Evolutionary conservation across 2,113 vertebrate species (phyloP), one percentile per base, ranked within the genome.

Genomic region (Pelecanus crispus): DNA sequence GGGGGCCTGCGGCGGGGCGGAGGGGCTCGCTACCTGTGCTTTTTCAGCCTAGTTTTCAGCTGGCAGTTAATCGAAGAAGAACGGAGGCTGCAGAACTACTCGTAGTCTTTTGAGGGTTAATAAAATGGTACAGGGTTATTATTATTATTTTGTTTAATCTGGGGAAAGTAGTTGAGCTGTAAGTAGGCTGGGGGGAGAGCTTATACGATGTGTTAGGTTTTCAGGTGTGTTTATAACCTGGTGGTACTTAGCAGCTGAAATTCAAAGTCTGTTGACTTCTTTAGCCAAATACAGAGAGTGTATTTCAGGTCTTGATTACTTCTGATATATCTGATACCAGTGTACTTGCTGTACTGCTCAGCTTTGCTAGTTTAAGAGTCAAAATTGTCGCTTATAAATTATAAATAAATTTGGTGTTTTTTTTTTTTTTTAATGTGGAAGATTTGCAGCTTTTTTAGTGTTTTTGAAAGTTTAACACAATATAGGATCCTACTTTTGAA

Each of bases 261-360:
- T 32, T 78, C 14, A 8, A 20, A 62, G 28, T 49, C 24, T 55
- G 3, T 38, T 87, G 17, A 7, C 24, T 78, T 36, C 19, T 66
- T n/a, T 4, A 24, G 36, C 62, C 26, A 24, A 16, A 38, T 25
- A 3, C 3, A 49, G 42, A 22, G 42, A 34, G 6, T 38, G 26
- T 55, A 13, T 84, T 68, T 81, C 22, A n/a, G 11, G 49, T 56
- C n/a, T 29, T 25, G 13, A 9, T 71, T 79, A 16, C 36, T 85
- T 38, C 63, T 13, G 0, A 4, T 26, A 3, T 31, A 3, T 50
- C 13, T 70, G 15, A 13, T 74, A n/a, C 19, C 9, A 22, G 0
- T 17, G 9, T 53, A 9, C 47, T 61, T 72, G 15, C 28, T 40
- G 6, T 70, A 4, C 17, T 88, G 28, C 10, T 63, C 49, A 47